Evolutionary conservation across 1,140 invertebrate species (phyloP).

Genomic region (Papilio polytes): DNA sequence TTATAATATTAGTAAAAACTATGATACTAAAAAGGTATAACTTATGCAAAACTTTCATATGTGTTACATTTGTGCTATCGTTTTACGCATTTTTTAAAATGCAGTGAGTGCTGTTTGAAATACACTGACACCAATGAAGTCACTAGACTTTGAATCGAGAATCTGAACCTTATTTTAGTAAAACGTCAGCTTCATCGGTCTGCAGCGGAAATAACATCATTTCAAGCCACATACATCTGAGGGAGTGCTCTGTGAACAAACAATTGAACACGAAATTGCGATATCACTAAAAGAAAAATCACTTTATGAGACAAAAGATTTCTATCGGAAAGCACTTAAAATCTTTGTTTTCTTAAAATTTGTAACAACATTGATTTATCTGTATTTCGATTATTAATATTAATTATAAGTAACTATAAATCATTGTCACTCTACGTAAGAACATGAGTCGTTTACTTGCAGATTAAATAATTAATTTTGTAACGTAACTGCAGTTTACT

Average conservation of each 20-base stretch:
- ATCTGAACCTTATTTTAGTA: neutral
- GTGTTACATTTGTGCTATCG: no score
- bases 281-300: neutral
- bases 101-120: no score
- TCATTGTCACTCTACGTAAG: no score
- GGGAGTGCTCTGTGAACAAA: neutral
- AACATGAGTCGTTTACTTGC: neutral
- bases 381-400: no score
- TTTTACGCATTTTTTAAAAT: no score
- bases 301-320: slow-evolving; percentile 1
- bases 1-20: no score
- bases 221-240: neutral
- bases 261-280: slow-evolving; percentile 20
- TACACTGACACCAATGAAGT: no score
- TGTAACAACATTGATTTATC: no score
- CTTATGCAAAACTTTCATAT: no score
- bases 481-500: neutral
- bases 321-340: neutral
- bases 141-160: neutral
- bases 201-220: neutral
- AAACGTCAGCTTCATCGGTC: neutral
- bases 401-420: no score
- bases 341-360: neutral
- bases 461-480: neutral
- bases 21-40: no score